Evolutionary conservation across 2,113 vertebrate species (phyloP).

Genomic region (Macquaria australasica): DNA sequence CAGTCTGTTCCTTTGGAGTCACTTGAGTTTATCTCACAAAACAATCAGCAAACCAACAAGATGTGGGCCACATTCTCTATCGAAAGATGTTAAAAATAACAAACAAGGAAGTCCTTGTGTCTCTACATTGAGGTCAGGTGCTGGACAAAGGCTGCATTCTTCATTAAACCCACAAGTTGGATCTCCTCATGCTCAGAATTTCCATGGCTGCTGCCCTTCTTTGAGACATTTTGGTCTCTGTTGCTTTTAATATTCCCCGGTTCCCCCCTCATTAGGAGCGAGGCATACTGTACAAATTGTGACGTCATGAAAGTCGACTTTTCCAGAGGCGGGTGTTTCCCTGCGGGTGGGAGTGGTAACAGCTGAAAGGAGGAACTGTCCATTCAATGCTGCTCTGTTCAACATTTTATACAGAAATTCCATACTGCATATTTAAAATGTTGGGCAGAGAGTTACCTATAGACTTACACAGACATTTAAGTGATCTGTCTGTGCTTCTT

Average conservation of each 20-base stretch:
- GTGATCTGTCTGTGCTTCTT: neutral
- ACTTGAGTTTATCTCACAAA: constrained; percentile 61
- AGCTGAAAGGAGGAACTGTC: constrained; percentile 61
- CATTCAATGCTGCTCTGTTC: constrained; percentile 58
- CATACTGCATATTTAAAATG: constrained; percentile 52
- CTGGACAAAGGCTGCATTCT: constrained; percentile 71
- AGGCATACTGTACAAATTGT: constrained; percentile 56
- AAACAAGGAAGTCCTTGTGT: constrained; percentile 71
- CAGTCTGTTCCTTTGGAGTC: neutral
- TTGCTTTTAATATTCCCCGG: constrained; percentile 41
- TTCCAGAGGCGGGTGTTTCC: constrained; percentile 70
- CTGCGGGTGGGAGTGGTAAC: constrained; percentile 26
- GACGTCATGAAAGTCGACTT: constrained; percentile 66
- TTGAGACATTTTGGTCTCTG: constrained; percentile 35
- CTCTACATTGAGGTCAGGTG: neutral
- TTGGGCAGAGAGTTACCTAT: constrained; percentile 2
- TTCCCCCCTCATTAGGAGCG: neutral
- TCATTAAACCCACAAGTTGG: constrained; percentile 24
- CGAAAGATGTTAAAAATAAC: constrained; percentile 51
- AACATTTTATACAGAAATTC: constrained; percentile 38
- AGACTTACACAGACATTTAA: neutral
- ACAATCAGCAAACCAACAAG: constrained; percentile 26
- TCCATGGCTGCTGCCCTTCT: constrained; percentile 60
- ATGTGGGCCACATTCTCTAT: constrained; percentile 49
- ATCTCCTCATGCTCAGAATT: constrained; percentile 62